phyloP scores from a whole-genome alignment of 2,113 vertebrate species.

The Gymnocephalus cernua region DNA sequence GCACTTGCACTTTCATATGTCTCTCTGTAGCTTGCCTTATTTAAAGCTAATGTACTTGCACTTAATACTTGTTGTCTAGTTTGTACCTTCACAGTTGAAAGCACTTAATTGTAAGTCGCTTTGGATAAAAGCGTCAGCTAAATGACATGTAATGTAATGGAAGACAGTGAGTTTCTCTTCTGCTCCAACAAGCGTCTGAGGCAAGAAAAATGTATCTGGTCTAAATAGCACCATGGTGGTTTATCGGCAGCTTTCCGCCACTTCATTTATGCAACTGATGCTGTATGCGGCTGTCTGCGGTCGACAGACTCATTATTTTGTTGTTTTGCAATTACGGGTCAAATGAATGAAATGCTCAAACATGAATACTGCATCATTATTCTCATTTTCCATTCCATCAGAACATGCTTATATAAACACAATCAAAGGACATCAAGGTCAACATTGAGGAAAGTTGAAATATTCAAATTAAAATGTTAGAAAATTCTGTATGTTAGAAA shows the following conservation, averaged over 20 bases:
- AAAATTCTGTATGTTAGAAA: background rate
- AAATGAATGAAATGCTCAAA: constrained; percentile 57
- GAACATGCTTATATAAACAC: constrained; percentile 24
- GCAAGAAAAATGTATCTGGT: constrained; percentile 43
- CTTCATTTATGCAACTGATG: constrained; percentile 24
- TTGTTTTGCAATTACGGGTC: constrained; percentile 61
- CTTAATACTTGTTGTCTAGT: no score
- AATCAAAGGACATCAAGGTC: constrained; percentile 29
- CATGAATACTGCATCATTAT: constrained; percentile 43
- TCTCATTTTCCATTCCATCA: constrained; percentile 36
- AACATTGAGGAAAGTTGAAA: constrained; percentile 9
- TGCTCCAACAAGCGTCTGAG: constrained; percentile 37
- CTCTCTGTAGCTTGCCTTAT: no score
- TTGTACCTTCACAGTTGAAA: no score
- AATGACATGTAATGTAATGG: no score
- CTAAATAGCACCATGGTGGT: constrained; percentile 28
- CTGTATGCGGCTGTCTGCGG: background rate
- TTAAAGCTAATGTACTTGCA: no score
- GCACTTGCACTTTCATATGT: no score
- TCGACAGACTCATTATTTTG: constrained; percentile 56
- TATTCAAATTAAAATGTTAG: background rate
- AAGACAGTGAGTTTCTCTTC: constrained; percentile 47
- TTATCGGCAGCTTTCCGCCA: constrained; percentile 21
- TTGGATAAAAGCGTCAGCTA: no score
- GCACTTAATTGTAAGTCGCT: no score